Base-by-base conservation (phyloP, 2,888 invertebrate genomes). In the Dasysyrphus tricinctus region DNA sequence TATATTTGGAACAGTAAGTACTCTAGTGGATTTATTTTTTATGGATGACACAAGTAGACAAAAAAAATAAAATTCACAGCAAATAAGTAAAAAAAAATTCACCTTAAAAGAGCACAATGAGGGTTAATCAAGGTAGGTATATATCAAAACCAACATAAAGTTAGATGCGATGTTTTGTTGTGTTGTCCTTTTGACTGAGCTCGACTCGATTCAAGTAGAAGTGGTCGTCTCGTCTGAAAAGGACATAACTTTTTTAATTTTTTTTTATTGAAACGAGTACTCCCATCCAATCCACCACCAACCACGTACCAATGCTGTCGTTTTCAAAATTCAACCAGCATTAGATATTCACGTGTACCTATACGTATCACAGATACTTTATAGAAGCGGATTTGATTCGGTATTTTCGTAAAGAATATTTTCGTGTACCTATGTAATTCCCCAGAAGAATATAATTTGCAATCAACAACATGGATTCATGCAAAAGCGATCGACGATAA, bases 21-120 rank as follows among this genome's bases (percentile, higher is more conserved):
- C 19, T 19, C 70, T 51, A 44, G 67, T 51, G 67, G 49, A 34
- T 19, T 19, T 67, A 9, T 19, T 51, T 51, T 59, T 49, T 67
- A 39, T 69, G 39, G 14, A 56, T 44, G 34, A 42, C 57, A 75
- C 70, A 79, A 70, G 69, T 70, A 74, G 74, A 83, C 47, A 57
- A 65, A 19, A 54, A 51, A 12, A 12, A 49, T 39, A 77, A 67
- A 39, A 49, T n/a, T 19, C 14, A 42, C 51, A 44, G 42, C 12
- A 49, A 49, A 74, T 47, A 65, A 14, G n/a, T 19, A 24, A 51
- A 34, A 72, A 63, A 61, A 42, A 39, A 49, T 6, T 59, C 42
- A 76, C 79, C 72, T 63, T 59, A 74, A 51, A 70, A n/a, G 42
- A 29, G 47, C 32, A 76, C 29, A 54, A 74, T 51, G 77, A 80